Percentiles rank a stretch among this genome's conserved stretches.
Conservation (phyloP, 2,113 vertebrate genomes). For the Thalassarche chlororhynchos region DNA sequence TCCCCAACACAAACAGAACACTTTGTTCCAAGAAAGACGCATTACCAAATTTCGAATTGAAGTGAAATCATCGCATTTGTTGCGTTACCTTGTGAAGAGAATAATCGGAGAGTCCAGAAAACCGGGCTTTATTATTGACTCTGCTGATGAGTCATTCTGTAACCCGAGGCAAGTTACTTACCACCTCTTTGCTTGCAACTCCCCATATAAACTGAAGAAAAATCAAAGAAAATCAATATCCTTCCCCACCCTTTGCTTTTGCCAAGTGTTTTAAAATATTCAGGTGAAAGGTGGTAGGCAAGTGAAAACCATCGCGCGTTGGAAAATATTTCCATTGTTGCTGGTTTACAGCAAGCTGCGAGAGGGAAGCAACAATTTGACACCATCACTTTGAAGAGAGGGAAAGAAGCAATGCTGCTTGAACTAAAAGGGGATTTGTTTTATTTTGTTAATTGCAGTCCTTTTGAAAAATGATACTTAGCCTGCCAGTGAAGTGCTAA, state of each 20-base stretch:
- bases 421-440: neutral
- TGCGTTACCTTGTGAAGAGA: neutral
- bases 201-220: neutral
- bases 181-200: neutral
- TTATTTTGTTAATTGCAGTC: conserved; percentile 46
- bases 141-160: neutral
- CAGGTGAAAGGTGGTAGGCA: neutral
- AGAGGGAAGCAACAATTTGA: conserved; percentile 27
- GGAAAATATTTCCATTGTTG: neutral
- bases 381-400: neutral
- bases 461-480: conserved; percentile 46
- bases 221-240: neutral
- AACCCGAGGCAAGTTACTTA: neutral
- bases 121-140: neutral
- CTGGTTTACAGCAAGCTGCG: neutral
- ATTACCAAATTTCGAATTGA: neutral
- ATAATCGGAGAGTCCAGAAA: neutral
- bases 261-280: neutral
- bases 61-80: neutral
- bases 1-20: conserved; percentile 19
- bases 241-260: neutral
- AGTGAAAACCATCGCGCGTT: accelerated
- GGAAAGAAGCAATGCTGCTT: neutral
- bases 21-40: neutral
- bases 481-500: conserved; percentile 20